A percentile compares a stretch with the other conserved stretches of the same genome.
Evolutionary conservation across 2,797 vertebrate species (phyloP).

Genomic region (Helostoma temminkii): DNA sequence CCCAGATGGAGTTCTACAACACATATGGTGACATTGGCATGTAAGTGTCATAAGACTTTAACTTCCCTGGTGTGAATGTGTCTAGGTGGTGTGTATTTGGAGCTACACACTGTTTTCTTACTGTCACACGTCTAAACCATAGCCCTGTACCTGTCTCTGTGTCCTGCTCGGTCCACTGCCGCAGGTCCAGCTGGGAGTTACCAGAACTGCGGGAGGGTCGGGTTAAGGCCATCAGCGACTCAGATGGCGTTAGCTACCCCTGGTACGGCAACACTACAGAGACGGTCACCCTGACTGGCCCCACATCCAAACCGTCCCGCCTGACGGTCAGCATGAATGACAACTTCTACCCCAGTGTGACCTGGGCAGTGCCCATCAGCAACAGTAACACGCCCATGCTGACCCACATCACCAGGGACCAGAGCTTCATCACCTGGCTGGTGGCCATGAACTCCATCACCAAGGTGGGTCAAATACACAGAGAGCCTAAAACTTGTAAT

Average conservation of each 20-base stretch:
- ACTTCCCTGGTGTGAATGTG: slow-evolving; percentile 4
- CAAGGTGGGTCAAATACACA: slow-evolving; percentile 78
- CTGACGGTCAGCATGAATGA: slow-evolving; percentile 99
- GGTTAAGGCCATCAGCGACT: slow-evolving; percentile 99
- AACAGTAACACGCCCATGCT: slow-evolving; percentile 97
- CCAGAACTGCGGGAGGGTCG: slow-evolving; percentile 96
- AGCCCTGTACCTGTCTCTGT: slow-evolving; percentile 11
- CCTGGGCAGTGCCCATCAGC: slow-evolving; percentile 98
- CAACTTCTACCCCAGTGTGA: slow-evolving; percentile 99
- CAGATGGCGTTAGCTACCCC: slow-evolving; percentile 98
- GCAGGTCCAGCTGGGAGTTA: slow-evolving; percentile 99
- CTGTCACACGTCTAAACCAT: slow-evolving; percentile 9
- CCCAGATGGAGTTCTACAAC: slow-evolving; percentile 99
- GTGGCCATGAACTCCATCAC: slow-evolving; percentile 97
- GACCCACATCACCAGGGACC: slow-evolving; percentile 97
- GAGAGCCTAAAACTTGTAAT: neutral
- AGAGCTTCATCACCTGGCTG: slow-evolving; percentile 99
- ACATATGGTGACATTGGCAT: slow-evolving; percentile 97
- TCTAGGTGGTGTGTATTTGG: slow-evolving; percentile 10
- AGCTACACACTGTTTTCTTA: neutral
- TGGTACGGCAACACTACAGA: slow-evolving; percentile 99
- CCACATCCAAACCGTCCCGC: slow-evolving; percentile 95
- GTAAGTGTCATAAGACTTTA: slow-evolving; percentile 80
- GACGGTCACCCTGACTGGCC: slow-evolving; percentile 95
- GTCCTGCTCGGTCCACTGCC: slow-evolving; percentile 23